Conservation (phyloP, 2,888 invertebrate species). For the Stramonita haemastoma region DNA sequence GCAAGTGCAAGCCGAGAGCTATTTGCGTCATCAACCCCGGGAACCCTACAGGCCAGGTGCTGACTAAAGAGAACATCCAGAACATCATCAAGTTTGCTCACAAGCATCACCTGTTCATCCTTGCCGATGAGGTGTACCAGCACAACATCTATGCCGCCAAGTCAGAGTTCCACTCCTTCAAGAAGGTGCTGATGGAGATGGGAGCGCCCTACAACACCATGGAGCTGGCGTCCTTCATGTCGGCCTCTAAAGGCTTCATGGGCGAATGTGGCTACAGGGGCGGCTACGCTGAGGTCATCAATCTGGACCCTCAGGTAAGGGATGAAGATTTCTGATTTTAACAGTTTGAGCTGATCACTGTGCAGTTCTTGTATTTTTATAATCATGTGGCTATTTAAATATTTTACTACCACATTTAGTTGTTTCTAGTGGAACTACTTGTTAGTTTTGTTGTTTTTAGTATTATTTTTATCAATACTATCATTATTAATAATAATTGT, state of each 20-base stretch:
- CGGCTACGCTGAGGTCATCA: conserved; percentile 91
- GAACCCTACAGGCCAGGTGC: conserved; percentile 94
- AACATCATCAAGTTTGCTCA: conserved; percentile 94
- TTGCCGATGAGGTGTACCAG: conserved; percentile 87
- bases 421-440: not conserved
- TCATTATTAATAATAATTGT: too few relatives aligned
- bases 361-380: not conserved
- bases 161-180: conserved; percentile 94
- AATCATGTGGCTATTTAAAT: not conserved
- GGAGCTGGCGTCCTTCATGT: conserved; percentile 97
- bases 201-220: conserved; percentile 89
- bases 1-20: conserved; percentile 85
- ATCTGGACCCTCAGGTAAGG: conserved; percentile 35
- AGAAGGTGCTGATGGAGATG: conserved; percentile 94
- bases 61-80: conserved; percentile 92
- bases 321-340: not conserved
- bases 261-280: conserved; percentile 93
- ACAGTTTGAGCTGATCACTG: not conserved
- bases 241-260: conserved; percentile 91
- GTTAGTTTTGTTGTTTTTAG: not conserved
- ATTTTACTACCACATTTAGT: not conserved
- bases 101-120: conserved; percentile 88
- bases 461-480: not conserved
- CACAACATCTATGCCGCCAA: conserved; percentile 96
- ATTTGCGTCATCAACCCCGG: conserved; percentile 98